A percentile compares a stretch with the other conserved stretches of the same genome.
These are phyloP conservation scores for Chloropsis cyanopogon DNA, from an alignment of 2,113 vertebrate species.

Conservation along the genomic window DNA sequence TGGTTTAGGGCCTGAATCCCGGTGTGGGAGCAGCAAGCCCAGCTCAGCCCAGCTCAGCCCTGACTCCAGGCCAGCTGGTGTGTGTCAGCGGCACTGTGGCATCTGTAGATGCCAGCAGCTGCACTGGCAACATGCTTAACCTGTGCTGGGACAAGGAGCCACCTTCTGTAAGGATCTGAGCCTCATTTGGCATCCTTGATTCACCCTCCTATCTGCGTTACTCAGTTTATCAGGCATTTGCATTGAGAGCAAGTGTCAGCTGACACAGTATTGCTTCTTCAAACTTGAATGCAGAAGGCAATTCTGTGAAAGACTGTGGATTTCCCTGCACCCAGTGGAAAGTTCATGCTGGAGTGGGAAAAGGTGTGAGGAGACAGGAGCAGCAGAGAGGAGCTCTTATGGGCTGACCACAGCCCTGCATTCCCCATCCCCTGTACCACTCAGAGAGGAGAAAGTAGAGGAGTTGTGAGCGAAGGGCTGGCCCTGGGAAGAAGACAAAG, in stretches of 20 bases:
- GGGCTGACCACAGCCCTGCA: background rate
- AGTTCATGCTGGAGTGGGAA: background rate
- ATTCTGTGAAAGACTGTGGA: background rate
- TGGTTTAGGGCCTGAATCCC: background rate
- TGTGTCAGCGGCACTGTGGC: rapidly evolving
- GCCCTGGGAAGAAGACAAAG: background rate
- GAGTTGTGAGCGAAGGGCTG: background rate
- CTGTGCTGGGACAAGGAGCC: background rate
- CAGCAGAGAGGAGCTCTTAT: background rate
- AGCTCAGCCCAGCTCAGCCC: background rate
- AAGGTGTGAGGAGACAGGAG: background rate
- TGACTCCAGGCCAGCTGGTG: background rate
- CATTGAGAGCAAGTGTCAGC: rapidly evolving
- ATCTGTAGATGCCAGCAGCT: background rate
- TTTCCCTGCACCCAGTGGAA: background rate
- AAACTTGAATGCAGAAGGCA: background rate
- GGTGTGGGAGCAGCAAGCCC: rapidly evolving
- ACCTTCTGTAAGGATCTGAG: background rate
- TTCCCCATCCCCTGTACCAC: rapidly evolving
- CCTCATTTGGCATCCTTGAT: background rate
- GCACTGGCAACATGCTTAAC: rapidly evolving
- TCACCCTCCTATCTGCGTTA: background rate
- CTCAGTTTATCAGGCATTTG: background rate
- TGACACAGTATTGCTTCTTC: background rate
- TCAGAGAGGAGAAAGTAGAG: background rate